These are phyloP conservation scores for Pogonognathellus flavescens DNA, from an alignment of 1,140 invertebrate species.

Conservation along the genomic window DNA sequence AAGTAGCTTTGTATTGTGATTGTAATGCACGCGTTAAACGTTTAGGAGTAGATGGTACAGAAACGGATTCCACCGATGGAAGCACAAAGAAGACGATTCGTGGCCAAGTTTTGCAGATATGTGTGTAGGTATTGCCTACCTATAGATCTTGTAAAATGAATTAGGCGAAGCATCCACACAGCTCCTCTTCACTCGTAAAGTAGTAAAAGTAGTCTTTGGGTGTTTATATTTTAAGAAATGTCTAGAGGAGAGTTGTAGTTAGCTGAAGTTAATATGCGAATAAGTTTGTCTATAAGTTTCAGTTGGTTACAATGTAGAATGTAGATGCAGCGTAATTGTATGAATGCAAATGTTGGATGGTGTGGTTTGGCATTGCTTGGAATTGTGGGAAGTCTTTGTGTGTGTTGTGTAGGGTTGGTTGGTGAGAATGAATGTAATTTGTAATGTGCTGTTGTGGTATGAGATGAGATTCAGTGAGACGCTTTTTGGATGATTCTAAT, in stretches of 20 bases:
- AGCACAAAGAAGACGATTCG: conserved; percentile 19
- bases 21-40: not conserved
- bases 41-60: not conserved
- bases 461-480: not conserved
- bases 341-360: conserved; percentile 4
- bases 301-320: not conserved
- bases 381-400: conserved; percentile 6
- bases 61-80: not conserved
- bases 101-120: not conserved
- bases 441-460: not conserved
- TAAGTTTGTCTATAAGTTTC: not conserved
- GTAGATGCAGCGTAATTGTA: conserved; percentile 1
- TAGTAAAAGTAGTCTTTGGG: not conserved
- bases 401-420: not conserved
- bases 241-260: not conserved
- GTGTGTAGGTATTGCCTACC: not conserved
- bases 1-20: not conserved
- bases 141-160: no score
- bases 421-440: not conserved
- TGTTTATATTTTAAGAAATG: conserved; percentile 7
- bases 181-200: no score
- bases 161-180: no score
- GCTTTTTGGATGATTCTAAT: conserved; percentile 26
- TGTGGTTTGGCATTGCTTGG: conserved; percentile 24
- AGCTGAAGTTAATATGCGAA: not conserved